Conservation (phyloP, 2,113 vertebrate species). For the Tringa solitaria region DNA sequence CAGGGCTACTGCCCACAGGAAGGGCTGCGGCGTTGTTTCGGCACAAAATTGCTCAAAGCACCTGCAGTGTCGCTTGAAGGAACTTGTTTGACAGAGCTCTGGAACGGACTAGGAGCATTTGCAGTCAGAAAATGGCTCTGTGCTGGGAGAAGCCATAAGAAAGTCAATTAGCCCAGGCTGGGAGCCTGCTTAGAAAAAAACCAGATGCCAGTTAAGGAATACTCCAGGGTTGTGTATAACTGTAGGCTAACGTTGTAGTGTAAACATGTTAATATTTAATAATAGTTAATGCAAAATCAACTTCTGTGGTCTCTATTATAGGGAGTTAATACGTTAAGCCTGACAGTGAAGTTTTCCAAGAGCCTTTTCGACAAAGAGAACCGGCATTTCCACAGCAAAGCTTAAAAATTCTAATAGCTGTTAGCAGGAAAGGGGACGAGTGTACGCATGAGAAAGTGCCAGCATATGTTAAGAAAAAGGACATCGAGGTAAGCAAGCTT, state of each 20-base stretch:
- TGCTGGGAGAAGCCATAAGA: neutral
- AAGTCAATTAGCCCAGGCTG: neutral
- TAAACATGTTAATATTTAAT: conserved; percentile 9
- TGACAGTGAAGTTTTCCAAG: neutral
- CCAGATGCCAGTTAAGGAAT: neutral
- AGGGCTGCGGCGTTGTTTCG: neutral
- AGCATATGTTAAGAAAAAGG: neutral
- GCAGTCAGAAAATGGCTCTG: neutral
- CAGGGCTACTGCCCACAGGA: neutral
- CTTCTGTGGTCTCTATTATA: neutral
- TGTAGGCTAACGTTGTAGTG: neutral
- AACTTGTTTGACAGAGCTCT: neutral
- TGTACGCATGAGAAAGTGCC: neutral
- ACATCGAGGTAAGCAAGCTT: neutral
- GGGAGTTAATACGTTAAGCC: neutral
- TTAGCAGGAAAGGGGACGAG: neutral
- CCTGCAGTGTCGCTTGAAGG: neutral
- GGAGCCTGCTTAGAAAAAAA: neutral
- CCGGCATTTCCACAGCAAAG: neutral
- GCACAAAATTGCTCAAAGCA: neutral
- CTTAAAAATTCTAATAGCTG: neutral
- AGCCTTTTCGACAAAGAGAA: neutral
- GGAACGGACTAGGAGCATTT: neutral
- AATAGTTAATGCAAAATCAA: neutral
- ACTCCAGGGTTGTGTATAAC: neutral